Percentiles rank a stretch among this genome's conserved stretches.
These are phyloP conservation scores for Piaya cayana DNA, from an alignment of 2,113 vertebrate species.

Conservation along the genomic window DNA sequence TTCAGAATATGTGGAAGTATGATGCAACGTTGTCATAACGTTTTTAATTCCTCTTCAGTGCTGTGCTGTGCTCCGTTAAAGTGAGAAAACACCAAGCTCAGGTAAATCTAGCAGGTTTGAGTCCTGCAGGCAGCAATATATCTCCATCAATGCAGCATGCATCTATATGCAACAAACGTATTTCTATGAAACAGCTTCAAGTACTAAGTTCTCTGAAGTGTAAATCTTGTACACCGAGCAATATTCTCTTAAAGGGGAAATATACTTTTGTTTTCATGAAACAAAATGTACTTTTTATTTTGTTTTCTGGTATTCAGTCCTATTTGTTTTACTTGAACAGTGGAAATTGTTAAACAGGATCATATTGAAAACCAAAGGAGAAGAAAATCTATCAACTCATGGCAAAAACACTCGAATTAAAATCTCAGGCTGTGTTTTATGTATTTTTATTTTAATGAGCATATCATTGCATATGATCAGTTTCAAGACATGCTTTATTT, in stretches of 20 bases:
- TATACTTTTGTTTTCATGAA: not conserved
- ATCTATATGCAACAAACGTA: conserved; percentile 39
- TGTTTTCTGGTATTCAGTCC: conserved; percentile 31
- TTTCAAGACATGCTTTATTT: conserved; percentile 25
- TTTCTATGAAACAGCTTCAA: conserved; percentile 26
- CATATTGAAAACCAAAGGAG: conserved; percentile 60
- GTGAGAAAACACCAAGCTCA: conserved; percentile 65
- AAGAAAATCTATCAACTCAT: not conserved
- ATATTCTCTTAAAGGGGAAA: conserved; percentile 1
- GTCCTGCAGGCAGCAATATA: conserved; percentile 68
- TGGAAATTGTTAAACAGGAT: not conserved
- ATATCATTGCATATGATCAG: conserved; percentile 6
- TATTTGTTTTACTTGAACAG: conserved; percentile 60
- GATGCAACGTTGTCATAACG: not conserved
- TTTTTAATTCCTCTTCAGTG: conserved; percentile 19
- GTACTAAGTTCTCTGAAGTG: not conserved
- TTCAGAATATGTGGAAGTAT: not conserved
- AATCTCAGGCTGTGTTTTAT: conserved; percentile 65
- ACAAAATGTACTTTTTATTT: conserved; percentile 32
- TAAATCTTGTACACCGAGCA: not conserved
- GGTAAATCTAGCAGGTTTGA: conserved; percentile 69
- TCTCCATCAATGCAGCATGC: conserved; percentile 44
- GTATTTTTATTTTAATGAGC: conserved; percentile 46
- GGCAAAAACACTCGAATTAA: conserved; percentile 44
- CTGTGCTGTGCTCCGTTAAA: conserved; percentile 18